Base-by-base conservation (phyloP, 1,140 invertebrate species). In the Druon quercuslanigerum region DNA sequence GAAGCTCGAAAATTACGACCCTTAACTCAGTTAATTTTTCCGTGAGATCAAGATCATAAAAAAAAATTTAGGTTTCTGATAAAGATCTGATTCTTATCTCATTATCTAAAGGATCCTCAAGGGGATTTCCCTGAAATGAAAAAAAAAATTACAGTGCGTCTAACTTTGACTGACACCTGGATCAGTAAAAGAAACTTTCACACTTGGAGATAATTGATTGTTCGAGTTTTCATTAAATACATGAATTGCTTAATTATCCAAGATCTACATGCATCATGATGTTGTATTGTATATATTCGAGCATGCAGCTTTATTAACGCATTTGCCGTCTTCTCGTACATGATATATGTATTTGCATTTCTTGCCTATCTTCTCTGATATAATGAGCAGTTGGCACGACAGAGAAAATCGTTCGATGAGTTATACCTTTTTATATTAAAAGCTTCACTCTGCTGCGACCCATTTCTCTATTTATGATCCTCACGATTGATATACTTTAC, bases 381-480 rank as follows among this genome's bases (percentile, higher is more conserved):
- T 86, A 87, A 87, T 86, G 76, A 77, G 72, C 33, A 75, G 78
- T 72, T 78, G 80, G 77, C 86, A 85, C 85, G 85, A 83, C 83
- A 87, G 75, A 83, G 83, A 76, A 87, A 86, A 86, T 85, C 82
- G 81, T 87, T 82, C 85, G 84, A 87, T 86, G 83, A 87, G 56
- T 20, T 57, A 20, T 57, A 57, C 13, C 13, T 25, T 66, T 66
- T 66, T 40, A 66, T 66, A 66, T 66, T 66, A 66, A 66, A 66
- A 66, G 60, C 60, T 40, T 25, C 20, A 40, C 25, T 66, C 14
- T 40, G 46, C 12, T 14, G 33, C 57, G 33, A 66, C 33, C 33
- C 57, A 7, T 66, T 66, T 66, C 13, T 40, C 60, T 13, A n/a
- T 66, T 66, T 66, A 66, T n/a, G 60, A 66, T 66, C 60, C 16